Conservation (phyloP, 2,797 vertebrate genomes). For the Poeciliopsis presidionis region DNA sequence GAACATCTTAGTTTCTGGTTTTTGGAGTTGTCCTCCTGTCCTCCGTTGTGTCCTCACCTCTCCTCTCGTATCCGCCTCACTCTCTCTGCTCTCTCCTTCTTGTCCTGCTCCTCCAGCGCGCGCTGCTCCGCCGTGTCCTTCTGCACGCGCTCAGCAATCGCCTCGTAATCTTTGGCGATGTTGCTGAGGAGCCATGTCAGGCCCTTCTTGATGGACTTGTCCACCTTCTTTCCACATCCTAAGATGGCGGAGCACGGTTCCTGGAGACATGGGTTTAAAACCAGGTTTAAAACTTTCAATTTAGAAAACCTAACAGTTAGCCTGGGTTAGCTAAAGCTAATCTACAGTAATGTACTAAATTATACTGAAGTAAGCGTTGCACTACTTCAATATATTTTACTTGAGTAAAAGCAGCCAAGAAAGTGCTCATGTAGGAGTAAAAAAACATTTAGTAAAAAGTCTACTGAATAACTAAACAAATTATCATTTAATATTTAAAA, state of each 20-base stretch:
- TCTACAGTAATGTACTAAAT: background rate
- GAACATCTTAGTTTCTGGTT: background rate
- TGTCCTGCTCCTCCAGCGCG: conserved; percentile 90
- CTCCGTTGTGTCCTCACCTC: conserved; percentile 79
- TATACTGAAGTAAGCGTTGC: too few relatives aligned
- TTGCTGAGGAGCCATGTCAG: conserved; percentile 91
- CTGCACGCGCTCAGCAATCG: conserved; percentile 90
- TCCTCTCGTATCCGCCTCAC: conserved; percentile 88
- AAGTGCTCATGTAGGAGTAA: too few relatives aligned
- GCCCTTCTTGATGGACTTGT: conserved; percentile 94
- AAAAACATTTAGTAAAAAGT: too few relatives aligned
- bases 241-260: conserved; percentile 93
- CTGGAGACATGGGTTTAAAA: conserved; percentile 60
- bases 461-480: too few relatives aligned
- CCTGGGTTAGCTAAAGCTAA: background rate
- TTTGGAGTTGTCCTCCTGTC: too few relatives aligned
- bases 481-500: too few relatives aligned
- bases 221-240: conserved; percentile 91
- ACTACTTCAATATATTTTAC: too few relatives aligned
- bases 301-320: background rate
- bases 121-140: conserved; percentile 90
- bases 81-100: conserved; percentile 88
- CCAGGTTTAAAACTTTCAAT: background rate
- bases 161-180: conserved; percentile 94
- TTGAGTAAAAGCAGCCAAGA: too few relatives aligned